Conservation (phyloP, 2,888 invertebrate species). For the Amiota communis region DNA sequence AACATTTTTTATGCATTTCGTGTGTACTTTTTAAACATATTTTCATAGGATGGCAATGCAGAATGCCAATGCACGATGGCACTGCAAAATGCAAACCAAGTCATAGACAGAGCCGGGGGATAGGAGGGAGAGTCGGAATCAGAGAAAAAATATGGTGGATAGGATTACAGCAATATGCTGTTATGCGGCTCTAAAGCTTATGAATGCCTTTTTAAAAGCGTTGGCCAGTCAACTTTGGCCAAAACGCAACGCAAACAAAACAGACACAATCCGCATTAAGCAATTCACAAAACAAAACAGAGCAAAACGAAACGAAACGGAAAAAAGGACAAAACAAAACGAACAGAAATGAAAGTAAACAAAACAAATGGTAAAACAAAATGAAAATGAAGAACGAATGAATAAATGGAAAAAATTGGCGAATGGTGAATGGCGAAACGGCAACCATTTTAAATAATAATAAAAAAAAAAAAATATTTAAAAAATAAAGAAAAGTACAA, state of each 20-base stretch:
- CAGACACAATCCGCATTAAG: slow-evolving; percentile 43
- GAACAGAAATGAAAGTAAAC: neutral
- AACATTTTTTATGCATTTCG: slow-evolving; percentile 27
- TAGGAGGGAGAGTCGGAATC: neutral
- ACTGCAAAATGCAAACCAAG: slow-evolving; percentile 43
- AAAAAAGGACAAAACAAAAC: no score
- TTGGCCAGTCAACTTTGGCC: slow-evolving; percentile 2
- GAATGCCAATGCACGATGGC: no score
- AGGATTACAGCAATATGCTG: slow-evolving; percentile 52
- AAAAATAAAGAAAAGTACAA: neutral
- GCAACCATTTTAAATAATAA: slow-evolving; percentile 32
- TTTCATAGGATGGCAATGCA: slow-evolving; percentile 39
- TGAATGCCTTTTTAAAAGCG: slow-evolving; percentile 60
- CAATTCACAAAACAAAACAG: slow-evolving; percentile 24
- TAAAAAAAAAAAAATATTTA: neutral
- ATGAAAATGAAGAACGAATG: neutral
- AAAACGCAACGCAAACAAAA: slow-evolving; percentile 50
- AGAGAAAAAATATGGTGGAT: slow-evolving; percentile 20
- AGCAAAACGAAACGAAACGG: slow-evolving; percentile 21
- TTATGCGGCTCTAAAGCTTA: slow-evolving; percentile 54
- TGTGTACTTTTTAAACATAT: slow-evolving; percentile 43
- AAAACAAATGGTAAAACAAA: neutral
- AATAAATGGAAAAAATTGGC: slow-evolving; percentile 23
- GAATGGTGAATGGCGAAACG: slow-evolving; percentile 21
- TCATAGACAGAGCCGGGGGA: slow-evolving; percentile 26